Conservation (phyloP, 2,888 invertebrate genomes). For the Mythimna vitellina region DNA sequence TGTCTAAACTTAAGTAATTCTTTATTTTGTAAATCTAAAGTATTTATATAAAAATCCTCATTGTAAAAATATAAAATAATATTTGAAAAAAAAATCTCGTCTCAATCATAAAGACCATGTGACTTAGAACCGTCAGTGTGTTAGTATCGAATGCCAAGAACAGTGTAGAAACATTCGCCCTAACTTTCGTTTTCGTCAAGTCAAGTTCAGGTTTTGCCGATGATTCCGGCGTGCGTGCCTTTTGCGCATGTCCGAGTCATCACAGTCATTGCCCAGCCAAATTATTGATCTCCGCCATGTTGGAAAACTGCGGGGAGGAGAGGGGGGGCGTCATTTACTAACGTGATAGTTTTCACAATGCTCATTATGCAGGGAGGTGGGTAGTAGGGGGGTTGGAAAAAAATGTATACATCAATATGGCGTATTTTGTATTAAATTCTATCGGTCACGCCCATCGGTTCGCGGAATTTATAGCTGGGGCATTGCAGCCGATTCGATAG, state of each 20-base stretch:
- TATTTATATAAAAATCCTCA: conserved; percentile 19
- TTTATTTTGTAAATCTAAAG: conserved; percentile 6
- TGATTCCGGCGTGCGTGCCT: conserved; percentile 76
- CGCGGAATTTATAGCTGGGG: conserved; percentile 79
- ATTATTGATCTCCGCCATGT: conserved; percentile 90
- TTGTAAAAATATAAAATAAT: conserved; percentile 38
- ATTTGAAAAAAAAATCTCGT: conserved; percentile 24
- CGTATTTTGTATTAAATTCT: conserved; percentile 88
- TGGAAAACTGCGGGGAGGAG: conserved; percentile 85
- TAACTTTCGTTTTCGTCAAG: conserved; percentile 90
- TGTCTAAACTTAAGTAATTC: conserved; percentile 24
- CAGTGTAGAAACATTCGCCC: conserved; percentile 87
- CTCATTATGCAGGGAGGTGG: conserved; percentile 86
- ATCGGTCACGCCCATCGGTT: conserved; percentile 79
- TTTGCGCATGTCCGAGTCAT: conserved; percentile 88
- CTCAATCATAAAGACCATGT: conserved; percentile 50
- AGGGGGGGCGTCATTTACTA: conserved; percentile 84
- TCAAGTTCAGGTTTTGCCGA: conserved; percentile 90
- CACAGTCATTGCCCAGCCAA: conserved; percentile 90
- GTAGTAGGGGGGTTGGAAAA: conserved; percentile 75
- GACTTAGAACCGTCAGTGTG: conserved; percentile 48
- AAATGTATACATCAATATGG: conserved; percentile 87
- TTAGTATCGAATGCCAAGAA: conserved; percentile 83
- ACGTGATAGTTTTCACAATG: conserved; percentile 90
- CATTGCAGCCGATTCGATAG: conserved; percentile 78